Conservation (phyloP, 2,888 invertebrate species). For the Spodoptera littoralis region DNA sequence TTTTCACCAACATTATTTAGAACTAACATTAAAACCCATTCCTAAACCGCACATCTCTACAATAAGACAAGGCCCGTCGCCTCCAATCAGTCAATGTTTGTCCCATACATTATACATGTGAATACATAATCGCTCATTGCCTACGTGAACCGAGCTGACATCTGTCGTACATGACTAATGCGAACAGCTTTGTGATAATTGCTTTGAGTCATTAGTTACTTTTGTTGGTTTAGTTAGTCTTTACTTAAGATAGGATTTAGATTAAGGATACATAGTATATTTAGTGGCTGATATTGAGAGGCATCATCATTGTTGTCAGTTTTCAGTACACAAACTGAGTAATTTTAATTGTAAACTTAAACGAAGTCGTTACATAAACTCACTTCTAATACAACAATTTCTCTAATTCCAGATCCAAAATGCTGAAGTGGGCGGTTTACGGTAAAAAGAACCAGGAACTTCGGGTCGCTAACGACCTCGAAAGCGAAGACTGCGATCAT, state of each 20-base stretch:
- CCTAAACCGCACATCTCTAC: no score
- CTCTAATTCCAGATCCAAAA: constrained; percentile 79
- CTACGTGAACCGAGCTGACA: constrained; percentile 29
- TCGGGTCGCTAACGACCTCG: constrained; percentile 63
- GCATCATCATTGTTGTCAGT: no score
- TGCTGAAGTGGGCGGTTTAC: constrained; percentile 91
- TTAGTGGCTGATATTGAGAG: background rate
- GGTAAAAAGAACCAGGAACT: constrained; percentile 82
- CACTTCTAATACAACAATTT: constrained; percentile 4
- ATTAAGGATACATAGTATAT: background rate
- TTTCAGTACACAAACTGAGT: no score
- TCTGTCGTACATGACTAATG: constrained; percentile 40
- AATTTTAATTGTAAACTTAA: no score
- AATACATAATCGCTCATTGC: constrained; percentile 40
- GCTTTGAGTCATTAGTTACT: constrained; percentile 26
- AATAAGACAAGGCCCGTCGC: constrained; percentile 2
- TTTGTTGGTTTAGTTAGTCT: background rate
- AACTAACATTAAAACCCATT: no score
- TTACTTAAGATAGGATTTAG: background rate
- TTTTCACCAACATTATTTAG: no score
- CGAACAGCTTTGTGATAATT: constrained; percentile 14
- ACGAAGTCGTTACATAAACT: background rate
- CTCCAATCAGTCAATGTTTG: constrained; percentile 42
- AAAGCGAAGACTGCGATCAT: constrained; percentile 63
- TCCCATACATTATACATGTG: constrained; percentile 34